Base-by-base conservation (phyloP, 2,888 invertebrate species). In the Xanthia icteritia region DNA sequence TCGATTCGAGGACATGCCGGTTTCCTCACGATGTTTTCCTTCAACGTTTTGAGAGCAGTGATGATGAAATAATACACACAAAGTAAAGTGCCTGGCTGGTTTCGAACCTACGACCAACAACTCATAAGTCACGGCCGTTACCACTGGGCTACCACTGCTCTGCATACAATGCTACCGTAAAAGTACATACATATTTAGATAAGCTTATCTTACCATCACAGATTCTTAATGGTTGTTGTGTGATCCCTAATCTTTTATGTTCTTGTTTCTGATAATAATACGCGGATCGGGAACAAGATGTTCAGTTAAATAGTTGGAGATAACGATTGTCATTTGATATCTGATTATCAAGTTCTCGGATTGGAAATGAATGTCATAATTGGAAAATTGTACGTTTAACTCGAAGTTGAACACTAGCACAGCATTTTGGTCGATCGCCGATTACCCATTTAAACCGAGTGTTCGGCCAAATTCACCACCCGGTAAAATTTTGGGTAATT, bases 261-360 rank as follows among this genome's bases (percentile, higher is more conserved):
- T 68, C 73, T 56, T 80, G 81, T 84, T 58, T 20, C 20, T 79
- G 71, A 81, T 79, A 63, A 63, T 36, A n/a, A 63, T 63, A 63
- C 48, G 9, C 6, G n/a, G 15, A 79, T 64, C 27, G 48, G 5
- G 31, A 79, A 51, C 27, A 51, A 77, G 78, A 77, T 67, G 27
- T 79, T 82, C 54, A 31, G n/a, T 51, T 63, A 23, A 63, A 79
- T n/a, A 9, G 56, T 58, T 78, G 31, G 3, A 56, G 56, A 76
- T 66, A 63, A 31, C 31, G 23, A 15, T 36, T 74, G 39, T 56
- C 45, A 31, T 42, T 48, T 2, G 48, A 27, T 36, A 23, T 48
- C 17, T 48, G 48, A 39, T 54, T 76, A 31, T 45, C 9, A 8
- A 45, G 27, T 56, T 42, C 17, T 56, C 2, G 36, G 2, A 13